Percentiles rank a stretch among this genome's conserved stretches.
Evolutionary conservation across 2,888 invertebrate species (phyloP).

Genomic region (Drosophila nr. perissopoda): DNA sequence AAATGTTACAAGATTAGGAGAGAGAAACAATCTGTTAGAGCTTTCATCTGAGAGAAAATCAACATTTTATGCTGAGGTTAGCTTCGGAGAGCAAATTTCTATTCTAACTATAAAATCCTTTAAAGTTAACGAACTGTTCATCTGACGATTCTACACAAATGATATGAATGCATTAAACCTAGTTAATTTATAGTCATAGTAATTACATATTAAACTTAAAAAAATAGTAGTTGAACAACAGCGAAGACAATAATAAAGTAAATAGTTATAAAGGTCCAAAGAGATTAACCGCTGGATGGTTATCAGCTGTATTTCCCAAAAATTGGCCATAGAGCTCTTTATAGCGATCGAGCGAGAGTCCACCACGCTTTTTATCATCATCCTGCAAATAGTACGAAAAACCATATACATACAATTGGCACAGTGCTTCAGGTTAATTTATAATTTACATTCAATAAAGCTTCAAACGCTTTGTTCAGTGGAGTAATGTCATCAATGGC

Average conservation of each 20-base stretch:
- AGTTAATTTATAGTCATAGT: slow-evolving; percentile 76
- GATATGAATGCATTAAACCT: slow-evolving; percentile 72
- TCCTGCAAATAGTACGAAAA: slow-evolving; percentile 86
- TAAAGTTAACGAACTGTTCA: slow-evolving; percentile 70
- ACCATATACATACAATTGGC: background rate
- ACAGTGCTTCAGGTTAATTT: background rate
- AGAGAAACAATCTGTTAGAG: slow-evolving; percentile 63
- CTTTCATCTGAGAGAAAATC: slow-evolving; percentile 69
- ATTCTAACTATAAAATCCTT: slow-evolving; percentile 64
- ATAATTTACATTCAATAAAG: slow-evolving; percentile 89
- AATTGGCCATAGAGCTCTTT: slow-evolving; percentile 94
- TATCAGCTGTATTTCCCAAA: slow-evolving; percentile 91
- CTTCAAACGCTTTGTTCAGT: slow-evolving; percentile 91
- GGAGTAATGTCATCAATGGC: slow-evolving; percentile 91
- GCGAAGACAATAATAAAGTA: slow-evolving; percentile 81
- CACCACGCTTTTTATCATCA: slow-evolving; percentile 92
- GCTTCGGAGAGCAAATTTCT: slow-evolving; percentile 73
- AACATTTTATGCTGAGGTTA: slow-evolving; percentile 59
- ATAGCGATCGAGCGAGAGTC: slow-evolving; percentile 91
- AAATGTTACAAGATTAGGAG: slow-evolving; percentile 63
- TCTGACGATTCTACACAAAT: slow-evolving; percentile 80
- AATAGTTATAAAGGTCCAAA: slow-evolving; percentile 89
- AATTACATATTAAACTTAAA: slow-evolving; percentile 79
- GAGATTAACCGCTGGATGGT: slow-evolving; percentile 90
- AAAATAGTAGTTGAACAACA: slow-evolving; percentile 83